Evolutionary conservation across 2,113 vertebrate species (phyloP).

Genomic region (Felis chaus): DNA sequence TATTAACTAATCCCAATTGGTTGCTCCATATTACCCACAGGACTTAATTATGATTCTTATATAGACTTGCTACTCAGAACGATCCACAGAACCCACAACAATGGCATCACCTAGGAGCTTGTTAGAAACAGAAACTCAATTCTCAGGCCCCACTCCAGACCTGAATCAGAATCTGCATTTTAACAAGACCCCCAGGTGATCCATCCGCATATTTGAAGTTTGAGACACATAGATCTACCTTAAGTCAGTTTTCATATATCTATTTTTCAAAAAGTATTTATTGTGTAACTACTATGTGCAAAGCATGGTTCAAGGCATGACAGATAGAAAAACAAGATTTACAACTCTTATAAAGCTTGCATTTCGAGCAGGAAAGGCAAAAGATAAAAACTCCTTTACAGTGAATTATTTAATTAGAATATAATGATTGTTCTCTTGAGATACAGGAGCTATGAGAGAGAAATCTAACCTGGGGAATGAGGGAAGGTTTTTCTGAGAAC

Average conservation of each 20-base stretch:
- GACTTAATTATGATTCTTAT: slow-evolving; percentile 70
- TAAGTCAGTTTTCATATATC: neutral
- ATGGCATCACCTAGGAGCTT: slow-evolving; percentile 47
- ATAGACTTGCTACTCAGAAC: slow-evolving; percentile 2
- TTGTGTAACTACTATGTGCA: slow-evolving; percentile 34
- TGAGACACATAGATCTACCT: neutral
- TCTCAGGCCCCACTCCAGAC: neutral
- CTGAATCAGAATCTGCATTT: slow-evolving; percentile 55
- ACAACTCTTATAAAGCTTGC: neutral
- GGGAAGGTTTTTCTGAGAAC: slow-evolving; percentile 26
- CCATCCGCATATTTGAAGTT: neutral
- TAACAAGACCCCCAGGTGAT: slow-evolving; percentile 45
- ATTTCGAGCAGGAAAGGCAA: neutral
- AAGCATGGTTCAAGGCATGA: neutral
- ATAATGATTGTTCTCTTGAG: neutral
- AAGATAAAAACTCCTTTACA: neutral
- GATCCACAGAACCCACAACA: slow-evolving; percentile 35
- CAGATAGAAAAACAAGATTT: slow-evolving; percentile 8
- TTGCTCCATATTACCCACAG: slow-evolving; percentile 57
- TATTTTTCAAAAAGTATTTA: slow-evolving; percentile 41
- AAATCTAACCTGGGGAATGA: neutral
- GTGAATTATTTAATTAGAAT: slow-evolving; percentile 33
- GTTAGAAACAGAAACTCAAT: slow-evolving; percentile 39
- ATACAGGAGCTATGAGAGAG: neutral
- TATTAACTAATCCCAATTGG: slow-evolving; percentile 70